Base-by-base conservation (phyloP, 2,888 invertebrate genomes). In the Caenorhabditis japonica region DNA sequence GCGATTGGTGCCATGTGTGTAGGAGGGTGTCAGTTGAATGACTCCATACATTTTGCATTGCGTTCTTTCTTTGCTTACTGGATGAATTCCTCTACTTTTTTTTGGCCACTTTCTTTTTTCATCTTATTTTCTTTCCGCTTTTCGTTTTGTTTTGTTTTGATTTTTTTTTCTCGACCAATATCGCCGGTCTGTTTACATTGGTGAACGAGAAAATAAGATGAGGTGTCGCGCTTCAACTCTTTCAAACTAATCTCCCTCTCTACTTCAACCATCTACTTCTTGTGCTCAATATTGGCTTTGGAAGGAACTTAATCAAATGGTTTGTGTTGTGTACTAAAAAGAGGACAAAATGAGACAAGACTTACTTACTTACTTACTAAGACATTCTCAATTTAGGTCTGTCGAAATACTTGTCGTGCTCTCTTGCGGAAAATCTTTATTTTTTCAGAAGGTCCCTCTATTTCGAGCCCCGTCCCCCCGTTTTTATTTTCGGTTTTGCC, bases 271-370 rank as follows among this genome's bases (percentile, higher is more conserved):
- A 23, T 12, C 15, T n/a, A n/a, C 25, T 46, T 17, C 21, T 46
- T 25, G 8, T 15, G 5, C 17, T 39, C 4, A 3, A n/a, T 46
- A 25, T 19, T 46, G 4, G 25, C 4, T 23, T n/a, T n/a, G 46
- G 17, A 21, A 13, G 17, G 19, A 49, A 70, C 60, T 55, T 60
- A 70, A 70, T 61, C 69, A 70, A 59, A 53, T 69, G 60, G 53
- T 21, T 17, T 52, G 52, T 47, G 55, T 43, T 47, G 60, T 60
- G 47, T 44, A 46, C 38, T 17, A 25, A 30, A 34, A 52, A 30
- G 55, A 43, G 43, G 41, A 43, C 43, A 33, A n/a, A n/a, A n/a
- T n/a, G n/a, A n/a, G n/a, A n/a, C n/a, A n/a, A n/a, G n/a, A n/a
- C n/a, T n/a, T n/a, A n/a, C n/a, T n/a, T n/a, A n/a, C n/a, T n/a